phyloP scores from a whole-genome alignment of 1,140 invertebrate genomes.

The Zaprionus inermis region DNA sequence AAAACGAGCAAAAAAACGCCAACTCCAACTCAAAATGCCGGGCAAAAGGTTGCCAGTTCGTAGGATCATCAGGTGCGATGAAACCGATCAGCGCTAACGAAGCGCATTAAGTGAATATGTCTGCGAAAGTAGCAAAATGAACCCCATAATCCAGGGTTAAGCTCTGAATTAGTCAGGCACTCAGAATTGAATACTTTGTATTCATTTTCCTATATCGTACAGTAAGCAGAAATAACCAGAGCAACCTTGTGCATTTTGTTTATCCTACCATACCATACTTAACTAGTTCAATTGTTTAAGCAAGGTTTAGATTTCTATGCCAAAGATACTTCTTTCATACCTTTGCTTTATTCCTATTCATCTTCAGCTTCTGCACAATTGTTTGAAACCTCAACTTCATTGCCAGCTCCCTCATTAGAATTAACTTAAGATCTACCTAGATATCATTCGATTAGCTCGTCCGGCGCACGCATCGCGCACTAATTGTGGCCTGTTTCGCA shows the following conservation, averaged over 20 bases:
- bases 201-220: background rate
- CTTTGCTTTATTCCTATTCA: background rate
- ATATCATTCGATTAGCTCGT: slow-evolving; percentile 2
- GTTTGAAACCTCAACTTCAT: background rate
- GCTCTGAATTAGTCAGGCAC: background rate
- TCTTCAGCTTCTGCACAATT: too few species aligned
- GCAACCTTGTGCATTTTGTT: too few species aligned
- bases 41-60: slow-evolving; percentile 11
- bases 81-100: slow-evolving; percentile 4
- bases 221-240: background rate
- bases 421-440: background rate
- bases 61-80: slow-evolving; percentile 18
- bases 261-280: too few species aligned
- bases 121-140: slow-evolving; percentile 6
- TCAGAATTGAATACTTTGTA: background rate
- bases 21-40: background rate
- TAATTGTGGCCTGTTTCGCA: slow-evolving; percentile 15
- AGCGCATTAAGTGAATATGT: background rate
- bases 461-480: background rate
- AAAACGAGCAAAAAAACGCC: background rate
- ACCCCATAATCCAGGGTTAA: background rate
- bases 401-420: slow-evolving; percentile 1
- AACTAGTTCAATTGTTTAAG: too few species aligned
- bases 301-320: too few species aligned
- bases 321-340: background rate